Evolutionary conservation across 2,797 vertebrate genomes (phyloP), one percentile per base, ranked within the genome.

Genomic region (Sebastes itinus): DNA sequence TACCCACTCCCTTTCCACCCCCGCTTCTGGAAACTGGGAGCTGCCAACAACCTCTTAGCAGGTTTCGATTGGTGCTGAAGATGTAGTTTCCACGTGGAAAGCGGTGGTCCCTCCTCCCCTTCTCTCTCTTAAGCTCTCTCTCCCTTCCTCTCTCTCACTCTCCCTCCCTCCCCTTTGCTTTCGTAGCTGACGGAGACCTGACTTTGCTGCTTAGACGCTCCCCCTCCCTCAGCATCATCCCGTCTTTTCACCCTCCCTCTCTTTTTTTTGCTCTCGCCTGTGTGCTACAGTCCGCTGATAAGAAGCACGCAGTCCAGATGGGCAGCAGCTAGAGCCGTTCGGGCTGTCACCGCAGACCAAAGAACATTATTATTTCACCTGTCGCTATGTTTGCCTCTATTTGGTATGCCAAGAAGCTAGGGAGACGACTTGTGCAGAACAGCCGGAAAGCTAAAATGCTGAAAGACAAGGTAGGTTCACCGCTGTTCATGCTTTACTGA

Each of bases 371-470:
- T 55, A 88, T 91, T 87, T 87, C 68, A 87, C 68, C 73, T 94
- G 82, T 88, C 84, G 90, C 89, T 92, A 99, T 99, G 98, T 97
- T 99, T 87, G 97, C 98, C 84, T 99, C 98, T 84, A 98, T 99
- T 93, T 99, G 97, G 97, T 99, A 98, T 84, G 98, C 97, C 93
- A 99, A 98, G 96, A 99, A 99, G 97, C 97, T 99, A 90, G 98
- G 97, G 90, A 97, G 97, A 93, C 96, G 97, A 94, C 97, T 99
- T 91, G 96, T 99, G 87, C 96, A 97, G 93, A 99, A 98, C 87
- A 97, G 97, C 93, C 95, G 97, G 92, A 98, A 96, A 95, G 97
- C 97, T 87, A 99, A 98, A 95, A 89, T 97, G 91, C 97, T 97
- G 90, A 97, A 97, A 96, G 98, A 97, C 83, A 97, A 97, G 98